Base-by-base conservation (phyloP, 1,140 invertebrate genomes). In the Helicoverpa zea region DNA sequence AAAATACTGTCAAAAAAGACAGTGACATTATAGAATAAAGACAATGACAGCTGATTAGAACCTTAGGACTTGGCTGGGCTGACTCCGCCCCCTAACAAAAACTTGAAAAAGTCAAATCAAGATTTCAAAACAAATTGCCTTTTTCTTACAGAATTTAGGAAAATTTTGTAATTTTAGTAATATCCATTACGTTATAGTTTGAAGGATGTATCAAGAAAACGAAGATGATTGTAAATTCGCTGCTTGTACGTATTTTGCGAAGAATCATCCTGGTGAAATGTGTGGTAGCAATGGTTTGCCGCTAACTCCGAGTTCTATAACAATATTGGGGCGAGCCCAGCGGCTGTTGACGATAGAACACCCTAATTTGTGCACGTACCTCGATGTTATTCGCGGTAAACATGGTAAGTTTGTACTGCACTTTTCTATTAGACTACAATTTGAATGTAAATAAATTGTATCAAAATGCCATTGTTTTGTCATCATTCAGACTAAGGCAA, bases 211-310 rank as follows among this genome's bases (percentile, higher is more conserved):
- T 64, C 61, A 84, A 18, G 84, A 87, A 59, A 83, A 84, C 59
- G 87, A 91, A 63, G 91, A 92, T 14, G 87, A 88, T 73, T 90
- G 84, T 82, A 95, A 96, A 87, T 97, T 99, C 90, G 98, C 98
- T 43, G 97, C 98, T 29, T 97, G 97, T 85, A 99, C 98, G 63
- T 99, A 98, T 94, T 98, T 99, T 95, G 98, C 98, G 0, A 97
- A 97, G 88, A 97, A 97, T 89, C 98, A 99, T 94, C 97, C 98
- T 54, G 97, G 97, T 80, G 98, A 99, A 95, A 97, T 97, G 75
- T 99, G 99, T 95, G 99, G 98, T 10, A 98, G 98, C 77, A 99
- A 99, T 96, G 99, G 99, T 14, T 95, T 99, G 49, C 99, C 99
- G 0, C 94, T 99, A 12, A 99, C 99, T 2, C 98, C 98, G 18